Conservation (phyloP, 2,113 vertebrate species). For the Sinocyclocheilus anophthalmus region DNA sequence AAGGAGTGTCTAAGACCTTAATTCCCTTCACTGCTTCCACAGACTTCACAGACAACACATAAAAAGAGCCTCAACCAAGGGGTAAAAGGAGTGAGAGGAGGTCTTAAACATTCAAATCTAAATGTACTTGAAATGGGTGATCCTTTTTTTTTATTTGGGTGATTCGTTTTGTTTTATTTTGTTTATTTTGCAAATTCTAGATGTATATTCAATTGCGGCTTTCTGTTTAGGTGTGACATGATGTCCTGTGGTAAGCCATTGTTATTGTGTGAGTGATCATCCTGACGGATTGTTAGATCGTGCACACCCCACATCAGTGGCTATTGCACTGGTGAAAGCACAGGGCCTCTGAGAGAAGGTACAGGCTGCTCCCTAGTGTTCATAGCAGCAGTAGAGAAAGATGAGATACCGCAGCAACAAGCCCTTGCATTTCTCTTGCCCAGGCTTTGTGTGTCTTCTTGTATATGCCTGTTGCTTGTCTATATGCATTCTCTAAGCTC, state of each 20-base stretch:
- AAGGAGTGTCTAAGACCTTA: conserved; percentile 61
- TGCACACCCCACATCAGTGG: conserved; percentile 53
- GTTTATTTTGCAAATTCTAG: conserved; percentile 1
- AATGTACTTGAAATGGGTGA: conserved; percentile 56
- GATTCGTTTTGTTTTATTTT: no score
- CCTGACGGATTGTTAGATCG: conserved; percentile 62
- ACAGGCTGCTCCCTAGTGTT: conserved; percentile 82
- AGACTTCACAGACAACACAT: conserved; percentile 47
- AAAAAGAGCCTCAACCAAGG: conserved; percentile 56
- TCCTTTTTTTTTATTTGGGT: neutral
- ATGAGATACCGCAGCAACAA: conserved; percentile 28
- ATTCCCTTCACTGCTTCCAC: conserved; percentile 64
- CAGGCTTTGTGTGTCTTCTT: conserved; percentile 20
- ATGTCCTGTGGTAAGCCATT: neutral
- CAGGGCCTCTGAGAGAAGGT: conserved; percentile 66
- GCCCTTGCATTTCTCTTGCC: conserved; percentile 28
- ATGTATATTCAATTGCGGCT: conserved; percentile 65
- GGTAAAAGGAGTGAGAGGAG: conserved; percentile 61
- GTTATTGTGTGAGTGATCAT: conserved; percentile 8
- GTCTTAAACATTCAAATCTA: conserved; percentile 60
- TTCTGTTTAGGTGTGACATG: conserved; percentile 70
- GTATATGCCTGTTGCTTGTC: conserved; percentile 21
- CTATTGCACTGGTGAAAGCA: conserved; percentile 44
- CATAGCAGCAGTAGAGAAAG: conserved; percentile 53
- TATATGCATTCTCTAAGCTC: conserved; percentile 39